Conservation (phyloP, 2,797 vertebrate genomes). For the Gastrophryne carolinensis region DNA sequence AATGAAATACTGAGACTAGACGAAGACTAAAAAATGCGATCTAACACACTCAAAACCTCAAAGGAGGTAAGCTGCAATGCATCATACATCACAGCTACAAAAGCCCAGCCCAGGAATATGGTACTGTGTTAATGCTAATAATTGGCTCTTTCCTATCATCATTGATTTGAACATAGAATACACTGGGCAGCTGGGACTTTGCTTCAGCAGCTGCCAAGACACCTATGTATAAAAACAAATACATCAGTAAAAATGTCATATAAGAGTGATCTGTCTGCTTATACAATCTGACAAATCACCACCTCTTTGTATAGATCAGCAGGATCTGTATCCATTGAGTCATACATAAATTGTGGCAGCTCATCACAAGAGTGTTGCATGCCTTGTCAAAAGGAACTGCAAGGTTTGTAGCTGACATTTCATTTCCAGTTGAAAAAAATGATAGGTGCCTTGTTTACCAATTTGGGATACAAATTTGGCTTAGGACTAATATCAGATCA, state of each 20-base stretch:
- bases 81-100: no score
- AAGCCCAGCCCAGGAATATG: not conserved
- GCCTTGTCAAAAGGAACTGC: not conserved
- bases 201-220: conserved; percentile 64
- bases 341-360: conserved; percentile 65
- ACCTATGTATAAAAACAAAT: conserved; percentile 66
- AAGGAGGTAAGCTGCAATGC: no score
- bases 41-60: conserved; percentile 8
- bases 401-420: not conserved
- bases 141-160: conserved; percentile 58
- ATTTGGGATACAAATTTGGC: not conserved
- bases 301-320: conserved; percentile 72
- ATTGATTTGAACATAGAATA: conserved; percentile 57
- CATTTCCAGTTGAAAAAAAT: not conserved
- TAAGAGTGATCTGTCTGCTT: conserved; percentile 73
- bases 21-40: conserved; percentile 13
- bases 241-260: conserved; percentile 67
- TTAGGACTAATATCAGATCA: no score
- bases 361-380: conserved; percentile 60
- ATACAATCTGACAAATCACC: conserved; percentile 74
- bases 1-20: not conserved
- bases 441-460: not conserved
- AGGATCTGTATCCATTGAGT: conserved; percentile 66
- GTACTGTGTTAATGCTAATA: conserved; percentile 43
- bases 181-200: conserved; percentile 62